Percentiles rank a stretch among this genome's conserved stretches.
These are phyloP conservation scores for Coelogynopora nodosa DNA, from an alignment of 2,888 invertebrate species.

Conservation along the genomic window DNA sequence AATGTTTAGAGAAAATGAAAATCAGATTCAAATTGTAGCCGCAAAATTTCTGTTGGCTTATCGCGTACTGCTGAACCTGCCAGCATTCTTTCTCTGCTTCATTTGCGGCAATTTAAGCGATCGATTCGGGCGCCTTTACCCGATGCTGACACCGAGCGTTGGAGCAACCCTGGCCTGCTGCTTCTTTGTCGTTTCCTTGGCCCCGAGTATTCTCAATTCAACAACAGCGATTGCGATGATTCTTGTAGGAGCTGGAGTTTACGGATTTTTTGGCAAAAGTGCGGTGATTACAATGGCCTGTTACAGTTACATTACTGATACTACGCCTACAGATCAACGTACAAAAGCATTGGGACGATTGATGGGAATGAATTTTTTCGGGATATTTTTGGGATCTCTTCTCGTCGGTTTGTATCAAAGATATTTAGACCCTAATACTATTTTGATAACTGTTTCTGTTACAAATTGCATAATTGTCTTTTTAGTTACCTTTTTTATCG, in stretches of 20 bases:
- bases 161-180: constrained; percentile 56
- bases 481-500: constrained; percentile 33
- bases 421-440: constrained; percentile 5
- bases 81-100: constrained; percentile 58
- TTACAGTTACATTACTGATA: constrained; percentile 59
- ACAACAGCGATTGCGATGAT: constrained; percentile 47
- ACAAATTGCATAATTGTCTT: constrained; percentile 14
- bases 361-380: constrained; percentile 60
- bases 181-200: constrained; percentile 53
- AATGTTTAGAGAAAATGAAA: constrained; percentile 49
- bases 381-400: constrained; percentile 57
- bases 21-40: constrained; percentile 52
- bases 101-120: constrained; percentile 62
- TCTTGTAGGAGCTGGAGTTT: constrained; percentile 54
- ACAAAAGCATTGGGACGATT: constrained; percentile 56
- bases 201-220: not conserved
- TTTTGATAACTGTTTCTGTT: constrained; percentile 32
- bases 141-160: constrained; percentile 57
- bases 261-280: constrained; percentile 60
- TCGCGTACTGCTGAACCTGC: constrained; percentile 58
- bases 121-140: constrained; percentile 56
- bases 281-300: constrained; percentile 61
- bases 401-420: constrained; percentile 49
- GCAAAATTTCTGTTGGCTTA: constrained; percentile 57
- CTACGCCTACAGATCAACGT: constrained; percentile 53